These are phyloP conservation scores for Ophion costatus DNA, from an alignment of 2,888 invertebrate genomes.

Conservation along the genomic window DNA sequence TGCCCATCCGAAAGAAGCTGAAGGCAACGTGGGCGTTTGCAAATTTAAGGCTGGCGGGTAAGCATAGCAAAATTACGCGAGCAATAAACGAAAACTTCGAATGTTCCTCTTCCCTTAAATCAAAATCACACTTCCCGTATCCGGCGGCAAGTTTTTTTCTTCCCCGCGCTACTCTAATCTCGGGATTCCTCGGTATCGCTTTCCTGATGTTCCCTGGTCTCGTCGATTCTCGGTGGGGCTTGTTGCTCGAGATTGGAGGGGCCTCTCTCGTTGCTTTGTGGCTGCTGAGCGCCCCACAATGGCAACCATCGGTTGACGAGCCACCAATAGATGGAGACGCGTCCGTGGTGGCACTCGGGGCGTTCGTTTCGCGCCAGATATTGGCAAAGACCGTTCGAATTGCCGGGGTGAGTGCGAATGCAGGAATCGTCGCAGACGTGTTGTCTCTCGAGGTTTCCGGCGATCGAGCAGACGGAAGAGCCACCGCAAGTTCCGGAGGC, in stretches of 20 bases:
- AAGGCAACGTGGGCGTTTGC: too few relatives aligned
- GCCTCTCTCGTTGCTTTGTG: slow-evolving; percentile 73
- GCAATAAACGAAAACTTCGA: not conserved
- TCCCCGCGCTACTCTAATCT: slow-evolving; percentile 32
- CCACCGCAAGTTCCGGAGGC: slow-evolving; percentile 62
- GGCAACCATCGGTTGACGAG: slow-evolving; percentile 88
- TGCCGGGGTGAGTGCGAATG: slow-evolving; percentile 83
- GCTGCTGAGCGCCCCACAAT: slow-evolving; percentile 85
- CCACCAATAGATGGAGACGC: slow-evolving; percentile 88
- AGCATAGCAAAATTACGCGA: not conserved
- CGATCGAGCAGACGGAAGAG: slow-evolving; percentile 59
- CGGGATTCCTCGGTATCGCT: slow-evolving; percentile 79
- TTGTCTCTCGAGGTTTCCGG: slow-evolving; percentile 81
- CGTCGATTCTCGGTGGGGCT: slow-evolving; percentile 68
- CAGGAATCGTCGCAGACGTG: slow-evolving; percentile 83
- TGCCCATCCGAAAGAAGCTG: too few relatives aligned
- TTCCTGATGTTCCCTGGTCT: slow-evolving; percentile 74
- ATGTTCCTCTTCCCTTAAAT: not conserved
- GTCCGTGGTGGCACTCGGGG: slow-evolving; percentile 80
- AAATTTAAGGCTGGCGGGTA: too few relatives aligned
- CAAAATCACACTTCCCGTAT: not conserved
- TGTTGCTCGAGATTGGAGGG: slow-evolving; percentile 55
- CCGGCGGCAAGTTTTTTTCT: not conserved
- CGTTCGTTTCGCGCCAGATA: slow-evolving; percentile 77
- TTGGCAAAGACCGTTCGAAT: slow-evolving; percentile 77